A percentile compares a stretch with the other conserved stretches of the same genome.
Evolutionary conservation across 2,113 vertebrate species (phyloP).

Genomic region (Arizona elegans): DNA sequence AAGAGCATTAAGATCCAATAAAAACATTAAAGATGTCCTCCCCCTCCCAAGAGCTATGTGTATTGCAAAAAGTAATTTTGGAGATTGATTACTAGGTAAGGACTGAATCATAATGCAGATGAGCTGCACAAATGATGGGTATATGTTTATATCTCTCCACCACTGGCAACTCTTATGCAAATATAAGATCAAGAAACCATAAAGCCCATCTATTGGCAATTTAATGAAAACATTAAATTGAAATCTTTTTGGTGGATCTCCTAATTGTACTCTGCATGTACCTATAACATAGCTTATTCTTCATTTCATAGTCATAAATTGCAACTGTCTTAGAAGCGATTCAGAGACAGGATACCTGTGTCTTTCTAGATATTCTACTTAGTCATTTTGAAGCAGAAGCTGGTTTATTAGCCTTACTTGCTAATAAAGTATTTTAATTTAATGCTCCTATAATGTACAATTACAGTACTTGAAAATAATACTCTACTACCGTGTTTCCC

Average conservation of each 20-base stretch:
- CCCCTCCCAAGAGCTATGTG: neutral
- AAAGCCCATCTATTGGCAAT: neutral
- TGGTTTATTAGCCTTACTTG: neutral
- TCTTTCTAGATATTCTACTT: neutral
- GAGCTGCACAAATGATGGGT: neutral
- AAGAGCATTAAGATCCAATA: neutral
- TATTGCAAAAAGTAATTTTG: neutral
- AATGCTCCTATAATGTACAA: neutral
- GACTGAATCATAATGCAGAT: neutral
- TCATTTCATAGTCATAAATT: neutral
- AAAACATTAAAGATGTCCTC: neutral
- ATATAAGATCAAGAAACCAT: neutral
- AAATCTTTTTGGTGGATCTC: neutral
- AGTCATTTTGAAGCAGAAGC: neutral
- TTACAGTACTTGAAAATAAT: neutral
- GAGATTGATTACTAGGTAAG: neutral
- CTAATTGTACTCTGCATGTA: neutral
- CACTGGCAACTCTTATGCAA: neutral
- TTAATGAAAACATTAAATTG: neutral
- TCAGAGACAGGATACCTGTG: neutral
- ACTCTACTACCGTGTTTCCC: neutral
- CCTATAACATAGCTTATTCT: neutral
- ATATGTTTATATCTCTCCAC: neutral
- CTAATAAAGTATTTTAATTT: neutral
- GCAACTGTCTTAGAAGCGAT: neutral